These are phyloP conservation scores for Serranus cabrilla DNA, from an alignment of 2,797 vertebrate genomes.

Conservation along the genomic window DNA sequence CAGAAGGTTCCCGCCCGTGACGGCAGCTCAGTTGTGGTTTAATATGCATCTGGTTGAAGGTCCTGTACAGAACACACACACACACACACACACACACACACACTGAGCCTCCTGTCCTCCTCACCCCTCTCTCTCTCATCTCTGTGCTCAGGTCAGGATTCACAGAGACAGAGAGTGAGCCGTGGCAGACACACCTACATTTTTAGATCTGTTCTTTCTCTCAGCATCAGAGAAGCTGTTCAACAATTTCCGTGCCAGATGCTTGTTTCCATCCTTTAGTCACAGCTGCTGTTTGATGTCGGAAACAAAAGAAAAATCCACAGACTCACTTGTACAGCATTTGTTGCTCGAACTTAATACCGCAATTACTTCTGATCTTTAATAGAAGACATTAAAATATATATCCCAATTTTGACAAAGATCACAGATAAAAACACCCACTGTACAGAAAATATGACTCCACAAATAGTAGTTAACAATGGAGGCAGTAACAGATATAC, in stretches of 20 bases:
- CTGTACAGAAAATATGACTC: conserved; percentile 39
- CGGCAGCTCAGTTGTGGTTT: conserved; percentile 18
- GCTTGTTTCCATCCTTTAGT: conserved; percentile 16
- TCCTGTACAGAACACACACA: conserved; percentile 4
- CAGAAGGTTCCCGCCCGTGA: background rate
- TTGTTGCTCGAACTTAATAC: conserved; percentile 30
- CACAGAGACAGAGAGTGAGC: conserved; percentile 40
- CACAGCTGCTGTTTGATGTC: conserved; percentile 39
- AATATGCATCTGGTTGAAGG: conserved; percentile 40
- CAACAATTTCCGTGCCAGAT: conserved; percentile 31
- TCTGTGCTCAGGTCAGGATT: conserved; percentile 49
- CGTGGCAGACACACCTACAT: conserved; percentile 22
- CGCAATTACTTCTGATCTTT: conserved; percentile 44
- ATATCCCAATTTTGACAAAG: conserved; percentile 25
- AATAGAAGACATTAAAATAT: conserved; percentile 56
- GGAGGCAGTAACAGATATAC: conserved; percentile 49
- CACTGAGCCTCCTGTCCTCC: background rate
- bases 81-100: conserved; percentile 9
- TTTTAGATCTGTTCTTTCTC: conserved; percentile 1
- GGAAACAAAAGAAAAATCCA: background rate
- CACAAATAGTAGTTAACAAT: conserved; percentile 34
- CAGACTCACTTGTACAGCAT: background rate
- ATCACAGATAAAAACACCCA: conserved; percentile 59
- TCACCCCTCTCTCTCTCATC: conserved; percentile 20
- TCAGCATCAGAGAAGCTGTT: conserved; percentile 7